Evolutionary conservation across 2,113 vertebrate genomes (phyloP), one percentile per base, ranked within the genome.

Genomic region (Pterophyllum scalare): DNA sequence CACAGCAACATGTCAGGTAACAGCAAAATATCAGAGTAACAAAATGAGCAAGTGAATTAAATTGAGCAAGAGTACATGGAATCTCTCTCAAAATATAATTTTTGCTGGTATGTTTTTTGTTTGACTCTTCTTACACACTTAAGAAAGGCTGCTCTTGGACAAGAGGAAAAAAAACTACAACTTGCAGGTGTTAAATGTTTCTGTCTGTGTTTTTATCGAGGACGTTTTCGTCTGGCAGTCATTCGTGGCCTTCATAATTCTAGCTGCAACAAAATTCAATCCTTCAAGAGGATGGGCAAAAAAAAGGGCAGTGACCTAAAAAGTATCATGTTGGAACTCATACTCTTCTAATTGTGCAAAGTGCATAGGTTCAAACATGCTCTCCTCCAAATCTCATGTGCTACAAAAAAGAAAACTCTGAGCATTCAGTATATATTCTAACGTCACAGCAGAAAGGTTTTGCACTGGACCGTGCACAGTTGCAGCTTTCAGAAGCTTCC

Each of bases 131-230:
- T 14, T 65, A 19, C 26, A 46, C 15, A 11, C 15, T 75, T 46
- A 57, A 52, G 33, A 80, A 86, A 90, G 88, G 82, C 81, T 82
- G 75, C 38, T 26, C 59, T 57, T 28, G 19, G 38, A 58, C 15
- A 74, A 60, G 65, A 35, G 26, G 14, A 24, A 70, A 31, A 72
- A 60, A 80, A 87, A 77, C 31, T 38, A 75, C 49, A 10, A 75
- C 81, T 74, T 67, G 89, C 95, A 95, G 94, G 93, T 96, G 94
- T 86, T 94, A 92, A 85, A 92, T 93, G 89, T 93, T 92, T 70
- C 79, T 84, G 90, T 92, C 83, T 49, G 82, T 59, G 2, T 67
- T 90, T 93, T 95, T 95, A 94, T 95, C 93, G 31, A 82, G 84
- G 87, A 93, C 83, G 75, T 92, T 92, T 92, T 79, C 65, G 77